A percentile compares a stretch with the other conserved stretches of the same genome.
These are phyloP conservation scores for Regulus satrapa DNA, from an alignment of 2,113 vertebrate genomes.

Conservation along the genomic window DNA sequence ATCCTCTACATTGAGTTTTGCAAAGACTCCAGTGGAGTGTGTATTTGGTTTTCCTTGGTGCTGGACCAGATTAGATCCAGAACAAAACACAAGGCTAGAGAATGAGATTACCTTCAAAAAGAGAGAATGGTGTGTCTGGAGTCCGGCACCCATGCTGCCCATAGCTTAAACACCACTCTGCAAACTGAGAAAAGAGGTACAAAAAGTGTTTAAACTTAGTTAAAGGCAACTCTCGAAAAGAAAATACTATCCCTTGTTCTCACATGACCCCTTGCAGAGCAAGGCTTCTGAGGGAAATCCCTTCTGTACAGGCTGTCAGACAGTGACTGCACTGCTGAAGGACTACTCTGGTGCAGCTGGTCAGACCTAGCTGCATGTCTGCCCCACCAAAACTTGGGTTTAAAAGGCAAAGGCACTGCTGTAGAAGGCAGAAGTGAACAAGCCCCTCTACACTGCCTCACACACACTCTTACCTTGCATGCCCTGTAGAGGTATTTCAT, in stretches of 20 bases:
- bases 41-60: background rate
- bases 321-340: background rate
- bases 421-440: background rate
- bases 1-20: background rate
- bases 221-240: background rate
- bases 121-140: constrained; percentile 92
- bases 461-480: constrained; percentile 82
- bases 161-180: constrained; percentile 97
- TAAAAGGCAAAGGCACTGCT: background rate
- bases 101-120: constrained; percentile 90
- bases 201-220: background rate
- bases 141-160: constrained; percentile 92
- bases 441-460: background rate
- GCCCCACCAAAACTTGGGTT: background rate
- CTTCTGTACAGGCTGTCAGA: background rate
- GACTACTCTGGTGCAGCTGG: background rate
- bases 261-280: background rate
- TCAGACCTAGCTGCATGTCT: background rate
- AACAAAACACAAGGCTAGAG: background rate
- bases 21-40: background rate
- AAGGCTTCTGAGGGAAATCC: background rate
- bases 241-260: background rate
- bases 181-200: constrained; percentile 80
- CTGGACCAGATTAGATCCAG: background rate
- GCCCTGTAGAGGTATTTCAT: constrained; percentile 89